Evolutionary conservation across 2,888 invertebrate genomes (phyloP).

Genomic region (Microctonus hyperodae): DNA sequence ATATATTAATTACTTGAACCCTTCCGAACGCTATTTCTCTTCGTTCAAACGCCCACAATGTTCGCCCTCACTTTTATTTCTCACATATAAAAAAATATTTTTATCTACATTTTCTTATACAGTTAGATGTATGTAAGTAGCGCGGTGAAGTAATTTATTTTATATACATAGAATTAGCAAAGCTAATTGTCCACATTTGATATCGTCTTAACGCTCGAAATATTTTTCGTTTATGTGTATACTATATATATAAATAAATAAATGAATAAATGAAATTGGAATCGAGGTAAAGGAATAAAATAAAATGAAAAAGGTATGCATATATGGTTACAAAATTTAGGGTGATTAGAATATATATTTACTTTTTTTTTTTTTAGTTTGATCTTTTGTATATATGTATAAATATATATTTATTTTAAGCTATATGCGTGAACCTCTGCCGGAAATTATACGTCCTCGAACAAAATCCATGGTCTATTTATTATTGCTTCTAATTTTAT

Average conservation of each 20-base stretch:
- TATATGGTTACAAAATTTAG: neutral
- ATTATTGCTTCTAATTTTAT: slow-evolving; percentile 50
- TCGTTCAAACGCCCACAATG: slow-evolving; percentile 9
- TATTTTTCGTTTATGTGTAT: slow-evolving; percentile 19
- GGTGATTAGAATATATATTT: neutral
- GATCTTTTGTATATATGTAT: neutral
- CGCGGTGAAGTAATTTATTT: slow-evolving; percentile 43
- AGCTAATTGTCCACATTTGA: slow-evolving; percentile 48
- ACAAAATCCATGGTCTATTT: slow-evolving; percentile 39
- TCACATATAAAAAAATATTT: slow-evolving; percentile 9
- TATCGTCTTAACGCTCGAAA: slow-evolving; percentile 13
- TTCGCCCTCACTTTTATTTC: neutral
- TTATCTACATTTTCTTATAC: slow-evolving; percentile 18
- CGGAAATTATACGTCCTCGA: slow-evolving; percentile 6
- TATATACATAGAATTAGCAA: slow-evolving; percentile 57
- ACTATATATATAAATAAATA: slow-evolving; percentile 28
- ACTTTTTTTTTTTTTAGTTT: slow-evolving; percentile 24
- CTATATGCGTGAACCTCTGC: neutral
- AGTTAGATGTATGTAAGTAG: slow-evolving; percentile 20
- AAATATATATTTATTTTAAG: no score
- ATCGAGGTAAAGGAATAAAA: slow-evolving; percentile 23
- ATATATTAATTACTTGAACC: slow-evolving; percentile 19
- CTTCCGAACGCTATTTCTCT: slow-evolving; percentile 26
- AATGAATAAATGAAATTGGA: slow-evolving; percentile 31
- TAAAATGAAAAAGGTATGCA: slow-evolving; percentile 21